phyloP scores from a whole-genome alignment of 92 coral and sea anemone genomes.

The Phenganax stokvisi region DNA sequence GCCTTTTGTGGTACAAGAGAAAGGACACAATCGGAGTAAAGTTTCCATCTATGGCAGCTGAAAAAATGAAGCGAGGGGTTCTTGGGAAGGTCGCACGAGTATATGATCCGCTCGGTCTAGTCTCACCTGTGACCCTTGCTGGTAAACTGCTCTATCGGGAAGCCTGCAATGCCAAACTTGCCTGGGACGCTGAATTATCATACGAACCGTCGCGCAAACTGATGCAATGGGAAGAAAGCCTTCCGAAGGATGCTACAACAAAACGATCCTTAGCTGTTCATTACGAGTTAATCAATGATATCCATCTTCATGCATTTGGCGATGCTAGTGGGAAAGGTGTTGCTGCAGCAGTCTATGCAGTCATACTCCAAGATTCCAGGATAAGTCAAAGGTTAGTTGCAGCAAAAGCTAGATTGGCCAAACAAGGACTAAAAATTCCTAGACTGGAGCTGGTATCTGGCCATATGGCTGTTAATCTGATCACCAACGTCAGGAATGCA shows the following conservation, averaged over 20 bases:
- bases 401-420: constrained; percentile 40
- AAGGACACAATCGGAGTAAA: constrained; percentile 30
- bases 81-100: constrained; percentile 26
- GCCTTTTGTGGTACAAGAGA: constrained; percentile 26
- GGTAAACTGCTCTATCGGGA: constrained; percentile 26
- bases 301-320: not conserved
- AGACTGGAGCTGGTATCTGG: constrained; percentile 42
- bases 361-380: not conserved
- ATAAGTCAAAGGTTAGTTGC: constrained; percentile 28
- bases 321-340: too few species aligned
- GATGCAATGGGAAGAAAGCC: not conserved
- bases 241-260: not conserved
- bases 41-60: constrained; percentile 17
- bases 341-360: too few species aligned
- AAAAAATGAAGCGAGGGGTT: constrained; percentile 40
- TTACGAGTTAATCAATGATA: not conserved
- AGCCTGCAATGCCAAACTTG: not conserved
- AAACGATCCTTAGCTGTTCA: not conserved
- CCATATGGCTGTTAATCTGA: constrained; percentile 42
- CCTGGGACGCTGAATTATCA: not conserved
- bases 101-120: constrained; percentile 38
- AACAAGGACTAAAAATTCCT: constrained; percentile 44
- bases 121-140: constrained; percentile 24
- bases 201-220: not conserved
- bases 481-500: constrained; percentile 27